phyloP scores from a whole-genome alignment of 2,113 vertebrate genomes.

The Corvus cornix region DNA sequence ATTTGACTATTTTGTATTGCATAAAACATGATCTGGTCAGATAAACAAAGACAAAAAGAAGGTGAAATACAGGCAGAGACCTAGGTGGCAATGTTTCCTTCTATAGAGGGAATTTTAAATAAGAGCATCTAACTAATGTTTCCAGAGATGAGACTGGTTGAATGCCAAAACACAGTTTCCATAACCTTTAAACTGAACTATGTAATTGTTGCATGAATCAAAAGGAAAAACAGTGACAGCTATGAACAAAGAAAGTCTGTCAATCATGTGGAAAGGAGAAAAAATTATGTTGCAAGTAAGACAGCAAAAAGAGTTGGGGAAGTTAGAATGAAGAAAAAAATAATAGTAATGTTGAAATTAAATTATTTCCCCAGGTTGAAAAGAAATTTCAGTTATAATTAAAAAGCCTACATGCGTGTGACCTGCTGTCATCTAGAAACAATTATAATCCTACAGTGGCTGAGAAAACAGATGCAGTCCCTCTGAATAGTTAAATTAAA shows the following conservation, averaged over 20 bases:
- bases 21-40: background rate
- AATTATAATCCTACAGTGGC: constrained; percentile 62
- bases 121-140: background rate
- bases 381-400: constrained; percentile 70
- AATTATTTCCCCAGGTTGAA: constrained; percentile 67
- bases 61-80: background rate
- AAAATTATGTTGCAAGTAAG: background rate
- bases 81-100: constrained; percentile 5
- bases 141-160: background rate
- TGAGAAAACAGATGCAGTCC: constrained; percentile 64
- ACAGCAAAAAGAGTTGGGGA: background rate
- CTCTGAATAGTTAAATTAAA: constrained; percentile 63
- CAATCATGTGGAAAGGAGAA: background rate
- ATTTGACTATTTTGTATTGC: background rate
- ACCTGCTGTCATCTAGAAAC: constrained; percentile 64
- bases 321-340: background rate
- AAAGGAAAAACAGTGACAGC: background rate
- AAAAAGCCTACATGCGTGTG: constrained; percentile 54
- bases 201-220: constrained; percentile 10
- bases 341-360: constrained; percentile 56
- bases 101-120: background rate
- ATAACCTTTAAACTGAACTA: constrained; percentile 42
- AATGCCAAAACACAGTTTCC: constrained; percentile 42
- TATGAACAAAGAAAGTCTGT: constrained; percentile 10
- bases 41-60: background rate